phyloP scores from a whole-genome alignment of 2,888 invertebrate genomes.

The Panzeria rudis region DNA sequence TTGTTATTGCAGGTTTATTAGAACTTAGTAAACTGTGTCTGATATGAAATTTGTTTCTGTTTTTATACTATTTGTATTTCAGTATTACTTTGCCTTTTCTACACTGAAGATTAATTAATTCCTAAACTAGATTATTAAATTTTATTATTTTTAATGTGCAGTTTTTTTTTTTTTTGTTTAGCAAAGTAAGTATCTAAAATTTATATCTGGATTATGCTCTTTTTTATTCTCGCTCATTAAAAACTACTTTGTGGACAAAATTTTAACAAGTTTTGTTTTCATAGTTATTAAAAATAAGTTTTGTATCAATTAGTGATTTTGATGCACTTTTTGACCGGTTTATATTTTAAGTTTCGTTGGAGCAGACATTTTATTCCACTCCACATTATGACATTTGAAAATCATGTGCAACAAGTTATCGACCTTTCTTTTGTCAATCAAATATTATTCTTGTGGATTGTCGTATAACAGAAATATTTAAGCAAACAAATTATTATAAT shows the following conservation, averaged over 20 bases:
- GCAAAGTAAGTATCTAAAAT: neutral
- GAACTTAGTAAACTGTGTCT: conserved; percentile 41
- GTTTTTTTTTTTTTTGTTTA: neutral
- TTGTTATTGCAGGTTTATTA: conserved; percentile 31
- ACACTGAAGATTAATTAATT: neutral
- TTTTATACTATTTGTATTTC: conserved; percentile 44
- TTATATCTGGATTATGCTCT: neutral
- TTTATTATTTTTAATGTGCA: neutral
- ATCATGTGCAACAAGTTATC: neutral
- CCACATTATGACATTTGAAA: neutral
- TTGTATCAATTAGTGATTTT: neutral
- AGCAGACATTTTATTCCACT: neutral
- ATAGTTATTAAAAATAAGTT: neutral
- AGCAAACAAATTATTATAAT: too few species aligned
- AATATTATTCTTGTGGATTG: neutral
- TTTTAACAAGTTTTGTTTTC: neutral
- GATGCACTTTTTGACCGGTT: neutral
- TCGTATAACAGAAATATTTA: too few species aligned
- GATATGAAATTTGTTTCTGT: neutral
- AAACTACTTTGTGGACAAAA: neutral
- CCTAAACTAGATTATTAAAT: conserved; percentile 15
- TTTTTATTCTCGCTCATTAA: neutral
- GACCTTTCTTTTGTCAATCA: neutral
- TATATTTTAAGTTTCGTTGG: neutral
- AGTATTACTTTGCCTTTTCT: neutral